A percentile compares a stretch with the other conserved stretches of the same genome.
Evolutionary conservation across 2,888 invertebrate genomes (phyloP).

Genomic region (Muschampia plurimacula): DNA sequence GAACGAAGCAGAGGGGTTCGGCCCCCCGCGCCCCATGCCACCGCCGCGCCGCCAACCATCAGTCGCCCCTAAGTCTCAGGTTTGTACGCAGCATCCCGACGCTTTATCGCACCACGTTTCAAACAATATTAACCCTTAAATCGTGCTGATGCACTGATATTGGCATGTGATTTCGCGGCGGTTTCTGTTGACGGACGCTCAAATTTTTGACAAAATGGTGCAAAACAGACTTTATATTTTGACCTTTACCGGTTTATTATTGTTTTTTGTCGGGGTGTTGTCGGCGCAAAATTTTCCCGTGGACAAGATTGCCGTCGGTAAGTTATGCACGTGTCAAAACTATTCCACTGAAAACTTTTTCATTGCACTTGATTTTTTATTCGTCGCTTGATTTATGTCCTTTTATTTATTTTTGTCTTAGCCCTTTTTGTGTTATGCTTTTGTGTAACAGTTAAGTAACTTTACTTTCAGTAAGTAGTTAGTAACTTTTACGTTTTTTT

Average conservation of each 20-base stretch:
- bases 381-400: conserved; percentile 28
- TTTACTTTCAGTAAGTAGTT: too few relatives aligned
- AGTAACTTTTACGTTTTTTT: not conserved
- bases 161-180: conserved; percentile 51
- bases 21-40: conserved; percentile 68
- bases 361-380: conserved; percentile 16
- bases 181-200: conserved; percentile 24
- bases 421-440: not conserved
- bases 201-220: conserved; percentile 44
- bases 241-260: conserved; percentile 63
- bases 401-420: conserved; percentile 26
- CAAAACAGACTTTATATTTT: conserved; percentile 46
- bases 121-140: conserved; percentile 49
- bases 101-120: conserved; percentile 57
- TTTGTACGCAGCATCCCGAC: conserved; percentile 80
- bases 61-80: conserved; percentile 83
- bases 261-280: conserved; percentile 62
- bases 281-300: conserved; percentile 72
- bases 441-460: not conserved
- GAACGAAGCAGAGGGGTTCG: conserved; percentile 56
- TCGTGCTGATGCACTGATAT: conserved; percentile 42
- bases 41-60: conserved; percentile 64
- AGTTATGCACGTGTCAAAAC: conserved; percentile 53
- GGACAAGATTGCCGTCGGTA: conserved; percentile 82
- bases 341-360: conserved; percentile 27